Evolutionary conservation across 1,140 invertebrate genomes (phyloP).

Genomic region (Diorhabda sublineata): DNA sequence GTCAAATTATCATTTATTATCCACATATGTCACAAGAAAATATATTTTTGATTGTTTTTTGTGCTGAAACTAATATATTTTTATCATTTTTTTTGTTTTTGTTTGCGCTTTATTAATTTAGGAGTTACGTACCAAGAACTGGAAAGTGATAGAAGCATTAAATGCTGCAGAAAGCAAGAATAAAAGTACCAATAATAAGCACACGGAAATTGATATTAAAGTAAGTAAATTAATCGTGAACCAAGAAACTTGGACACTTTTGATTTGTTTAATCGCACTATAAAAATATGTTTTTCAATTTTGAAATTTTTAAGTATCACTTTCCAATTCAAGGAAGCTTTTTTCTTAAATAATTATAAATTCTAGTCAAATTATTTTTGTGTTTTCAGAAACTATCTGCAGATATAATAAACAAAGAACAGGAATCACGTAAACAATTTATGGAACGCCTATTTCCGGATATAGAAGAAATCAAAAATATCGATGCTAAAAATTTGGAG

Average conservation of each 20-base stretch:
- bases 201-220: constrained; percentile 22
- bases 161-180: constrained; percentile 55
- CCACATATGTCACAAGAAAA: too few species aligned
- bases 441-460: constrained; percentile 59
- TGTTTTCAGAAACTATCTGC: constrained; percentile 37
- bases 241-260: neutral
- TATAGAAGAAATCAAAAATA: constrained; percentile 47
- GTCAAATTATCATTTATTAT: too few species aligned
- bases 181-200: constrained; percentile 24
- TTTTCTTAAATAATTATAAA: neutral
- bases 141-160: constrained; percentile 83
- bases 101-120: constrained; percentile 45
- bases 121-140: constrained; percentile 81
- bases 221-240: constrained; percentile 28
- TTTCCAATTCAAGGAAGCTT: constrained; percentile 32
- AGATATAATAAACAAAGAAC: constrained; percentile 53
- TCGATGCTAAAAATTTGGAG: constrained; percentile 23
- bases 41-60: too few species aligned
- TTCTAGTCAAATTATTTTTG: neutral
- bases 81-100: constrained; percentile 4
- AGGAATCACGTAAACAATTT: constrained; percentile 54
- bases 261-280: neutral
- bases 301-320: constrained; percentile 27
- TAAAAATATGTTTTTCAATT: neutral
- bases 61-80: constrained; percentile 3